Conservation (phyloP, 2,113 vertebrate genomes). For the Smithornis capensis region DNA sequence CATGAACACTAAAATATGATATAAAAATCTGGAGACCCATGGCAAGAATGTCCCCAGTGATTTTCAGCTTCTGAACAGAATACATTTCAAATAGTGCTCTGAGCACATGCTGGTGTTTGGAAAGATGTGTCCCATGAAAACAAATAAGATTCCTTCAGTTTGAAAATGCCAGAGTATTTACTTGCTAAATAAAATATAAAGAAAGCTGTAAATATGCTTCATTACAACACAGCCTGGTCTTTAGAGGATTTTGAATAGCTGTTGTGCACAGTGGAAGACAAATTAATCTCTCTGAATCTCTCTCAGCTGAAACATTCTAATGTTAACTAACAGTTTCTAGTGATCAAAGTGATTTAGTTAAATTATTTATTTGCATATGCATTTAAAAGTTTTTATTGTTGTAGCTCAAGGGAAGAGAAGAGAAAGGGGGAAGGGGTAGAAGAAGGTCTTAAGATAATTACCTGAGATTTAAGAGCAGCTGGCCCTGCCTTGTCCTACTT, state of each 20-base stretch:
- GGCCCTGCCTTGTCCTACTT: not conserved
- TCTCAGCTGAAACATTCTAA: constrained; percentile 65
- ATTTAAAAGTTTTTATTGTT: constrained; percentile 60
- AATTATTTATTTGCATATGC: constrained; percentile 72
- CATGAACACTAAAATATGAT: not conserved
- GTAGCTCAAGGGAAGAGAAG: not conserved
- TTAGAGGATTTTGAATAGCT: constrained; percentile 53
- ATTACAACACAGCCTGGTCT: constrained; percentile 53
- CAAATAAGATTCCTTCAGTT: constrained; percentile 4
- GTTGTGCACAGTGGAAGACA: constrained; percentile 48
- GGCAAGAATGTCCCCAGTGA: not conserved
- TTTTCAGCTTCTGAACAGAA: not conserved
- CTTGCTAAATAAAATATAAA: constrained; percentile 49
- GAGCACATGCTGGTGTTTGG: not conserved
- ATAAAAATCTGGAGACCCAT: not conserved
- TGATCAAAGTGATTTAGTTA: constrained; percentile 66
- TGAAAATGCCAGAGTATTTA: constrained; percentile 48
- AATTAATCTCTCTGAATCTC: constrained; percentile 65
- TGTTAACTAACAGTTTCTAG: constrained; percentile 64
- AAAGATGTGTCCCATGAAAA: constrained; percentile 11
- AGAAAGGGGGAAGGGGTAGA: not conserved
- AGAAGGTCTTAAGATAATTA: constrained; percentile 39
- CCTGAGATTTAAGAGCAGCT: constrained; percentile 28
- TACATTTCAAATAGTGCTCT: not conserved
- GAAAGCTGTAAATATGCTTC: constrained; percentile 63